phyloP scores from a whole-genome alignment of 2,113 vertebrate species.

The Anhinga anhinga region DNA sequence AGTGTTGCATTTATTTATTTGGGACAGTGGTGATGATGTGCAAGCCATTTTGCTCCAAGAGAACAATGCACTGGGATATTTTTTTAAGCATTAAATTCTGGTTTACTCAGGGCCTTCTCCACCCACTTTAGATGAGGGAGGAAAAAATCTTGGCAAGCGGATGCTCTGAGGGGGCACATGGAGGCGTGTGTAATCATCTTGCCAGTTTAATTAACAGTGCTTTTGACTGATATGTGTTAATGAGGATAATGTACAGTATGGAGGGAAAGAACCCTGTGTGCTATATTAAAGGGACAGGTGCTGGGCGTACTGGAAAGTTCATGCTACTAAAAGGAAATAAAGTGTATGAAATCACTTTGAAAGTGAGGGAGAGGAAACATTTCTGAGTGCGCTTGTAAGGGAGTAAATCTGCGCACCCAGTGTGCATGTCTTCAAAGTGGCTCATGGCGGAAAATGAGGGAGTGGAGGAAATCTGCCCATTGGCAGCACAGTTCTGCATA shows the following conservation, averaged over 20 bases:
- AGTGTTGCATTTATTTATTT: slow-evolving; percentile 49
- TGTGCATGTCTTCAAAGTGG: neutral
- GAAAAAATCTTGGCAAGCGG: slow-evolving; percentile 63
- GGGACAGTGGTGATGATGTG: slow-evolving; percentile 42
- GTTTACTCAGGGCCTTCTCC: slow-evolving; percentile 60
- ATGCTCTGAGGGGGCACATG: slow-evolving; percentile 58
- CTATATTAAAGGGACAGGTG: slow-evolving; percentile 72
- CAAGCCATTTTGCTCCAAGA: slow-evolving; percentile 24
- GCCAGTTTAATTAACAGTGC: slow-evolving; percentile 53
- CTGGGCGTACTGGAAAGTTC: slow-evolving; percentile 61
- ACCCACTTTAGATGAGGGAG: slow-evolving; percentile 53
- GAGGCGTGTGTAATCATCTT: slow-evolving; percentile 60
- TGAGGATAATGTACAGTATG: slow-evolving; percentile 73
- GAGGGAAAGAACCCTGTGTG: slow-evolving; percentile 62
- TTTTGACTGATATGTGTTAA: slow-evolving; percentile 72
- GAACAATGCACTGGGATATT: slow-evolving; percentile 41
- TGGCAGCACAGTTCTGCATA: neutral
- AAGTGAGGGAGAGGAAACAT: neutral
- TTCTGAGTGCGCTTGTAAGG: neutral
- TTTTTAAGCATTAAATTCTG: slow-evolving; percentile 40
- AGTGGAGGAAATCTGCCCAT: neutral
- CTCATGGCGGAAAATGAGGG: neutral
- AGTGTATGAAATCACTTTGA: neutral
- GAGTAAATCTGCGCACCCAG: neutral
- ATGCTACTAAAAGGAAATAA: slow-evolving; percentile 25